A percentile compares a stretch with the other conserved stretches of the same genome.
Evolutionary conservation across 1,140 invertebrate genomes (phyloP).

Genomic region (Grapholita molesta): DNA sequence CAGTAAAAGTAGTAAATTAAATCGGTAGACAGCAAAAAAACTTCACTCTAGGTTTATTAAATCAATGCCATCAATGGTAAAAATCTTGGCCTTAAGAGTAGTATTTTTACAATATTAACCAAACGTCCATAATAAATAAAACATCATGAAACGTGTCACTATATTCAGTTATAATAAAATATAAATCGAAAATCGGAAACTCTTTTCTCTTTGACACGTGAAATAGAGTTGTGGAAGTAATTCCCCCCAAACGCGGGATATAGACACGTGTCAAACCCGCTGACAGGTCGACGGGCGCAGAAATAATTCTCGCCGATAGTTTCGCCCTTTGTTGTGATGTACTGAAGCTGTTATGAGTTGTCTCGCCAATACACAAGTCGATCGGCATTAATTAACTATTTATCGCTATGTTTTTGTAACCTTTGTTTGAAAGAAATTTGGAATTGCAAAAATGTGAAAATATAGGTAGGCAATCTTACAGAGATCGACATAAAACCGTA

Average conservation of each 20-base stretch:
- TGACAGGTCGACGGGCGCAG: not conserved
- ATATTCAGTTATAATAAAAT: not conserved
- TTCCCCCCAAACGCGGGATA: slow-evolving; percentile 5
- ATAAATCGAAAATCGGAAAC: not conserved
- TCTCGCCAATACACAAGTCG: not conserved
- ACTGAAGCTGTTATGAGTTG: not conserved
- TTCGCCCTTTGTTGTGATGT: slow-evolving; percentile 8
- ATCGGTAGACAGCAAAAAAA: too few species aligned
- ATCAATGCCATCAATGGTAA: too few species aligned
- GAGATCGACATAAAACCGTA: too few species aligned
- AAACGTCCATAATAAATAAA: not conserved
- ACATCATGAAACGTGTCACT: not conserved
- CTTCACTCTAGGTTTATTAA: too few species aligned
- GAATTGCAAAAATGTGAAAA: too few species aligned
- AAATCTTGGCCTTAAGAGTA: too few species aligned
- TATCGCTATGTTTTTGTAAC: not conserved
- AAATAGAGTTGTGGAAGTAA: slow-evolving; percentile 16
- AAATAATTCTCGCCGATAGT: slow-evolving; percentile 10
- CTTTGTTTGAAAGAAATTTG: not conserved
- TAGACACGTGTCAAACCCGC: slow-evolving; percentile 6
- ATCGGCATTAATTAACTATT: not conserved
- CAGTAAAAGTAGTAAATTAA: too few species aligned
- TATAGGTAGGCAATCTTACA: too few species aligned
- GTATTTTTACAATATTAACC: too few species aligned
- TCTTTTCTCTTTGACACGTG: slow-evolving; percentile 8